Evolutionary conservation across 2,888 invertebrate genomes (phyloP).

Genomic region (Apotomis capreana): DNA sequence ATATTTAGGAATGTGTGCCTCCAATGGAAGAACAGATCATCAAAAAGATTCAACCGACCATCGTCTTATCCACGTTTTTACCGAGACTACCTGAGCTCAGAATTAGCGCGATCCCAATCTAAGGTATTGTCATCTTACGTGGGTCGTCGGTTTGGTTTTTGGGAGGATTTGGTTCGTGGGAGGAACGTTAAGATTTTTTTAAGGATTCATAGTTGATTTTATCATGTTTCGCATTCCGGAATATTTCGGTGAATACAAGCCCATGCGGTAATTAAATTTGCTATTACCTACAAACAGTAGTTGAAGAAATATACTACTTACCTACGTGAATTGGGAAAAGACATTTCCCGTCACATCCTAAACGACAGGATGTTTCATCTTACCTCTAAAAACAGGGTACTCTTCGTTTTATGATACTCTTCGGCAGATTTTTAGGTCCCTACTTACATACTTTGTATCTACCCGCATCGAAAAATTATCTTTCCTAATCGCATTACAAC

Average conservation of each 20-base stretch:
- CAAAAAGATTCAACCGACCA: slow-evolving; percentile 14
- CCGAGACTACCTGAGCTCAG: slow-evolving; percentile 34
- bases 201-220: too few species aligned
- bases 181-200: slow-evolving; percentile 4
- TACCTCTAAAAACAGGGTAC: too few species aligned
- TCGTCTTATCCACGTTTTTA: slow-evolving; percentile 12
- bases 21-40: slow-evolving; percentile 4
- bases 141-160: slow-evolving; percentile 26
- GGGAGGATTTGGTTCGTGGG: slow-evolving; percentile 13
- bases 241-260: too few species aligned
- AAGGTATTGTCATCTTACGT: slow-evolving; percentile 36
- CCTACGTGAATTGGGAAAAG: too few species aligned
- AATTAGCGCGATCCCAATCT: slow-evolving; percentile 41
- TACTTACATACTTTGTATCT: not conserved
- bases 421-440: not conserved
- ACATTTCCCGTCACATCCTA: too few species aligned
- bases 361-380: too few species aligned
- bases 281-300: too few species aligned
- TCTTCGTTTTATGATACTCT: too few species aligned
- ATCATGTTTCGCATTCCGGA: too few species aligned
- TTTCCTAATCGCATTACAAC: not conserved
- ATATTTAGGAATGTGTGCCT: not conserved
- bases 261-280: too few species aligned
- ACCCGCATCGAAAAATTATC: not conserved
- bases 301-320: too few species aligned